Conservation (phyloP, 2,888 invertebrate species). For the Campaea margaritaria region DNA sequence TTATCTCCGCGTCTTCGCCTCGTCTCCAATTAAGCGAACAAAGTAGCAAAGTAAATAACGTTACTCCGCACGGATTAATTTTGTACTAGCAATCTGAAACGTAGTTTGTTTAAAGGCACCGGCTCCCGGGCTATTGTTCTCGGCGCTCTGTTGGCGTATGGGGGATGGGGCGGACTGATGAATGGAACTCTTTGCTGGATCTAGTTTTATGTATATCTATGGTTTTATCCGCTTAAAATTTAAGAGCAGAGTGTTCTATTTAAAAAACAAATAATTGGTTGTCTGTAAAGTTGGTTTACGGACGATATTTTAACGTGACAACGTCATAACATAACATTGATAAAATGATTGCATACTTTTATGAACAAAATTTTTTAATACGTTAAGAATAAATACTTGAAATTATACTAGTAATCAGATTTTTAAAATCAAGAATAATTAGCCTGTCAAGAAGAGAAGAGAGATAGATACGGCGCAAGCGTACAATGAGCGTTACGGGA, state of each 20-base stretch:
- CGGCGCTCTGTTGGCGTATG: constrained; percentile 31
- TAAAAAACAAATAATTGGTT: too few species aligned
- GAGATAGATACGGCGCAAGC: too few species aligned
- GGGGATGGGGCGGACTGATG: constrained; percentile 20
- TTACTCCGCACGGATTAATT: constrained; percentile 73
- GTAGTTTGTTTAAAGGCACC: constrained; percentile 74
- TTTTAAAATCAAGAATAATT: too few species aligned
- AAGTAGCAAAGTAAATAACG: constrained; percentile 82
- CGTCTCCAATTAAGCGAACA: constrained; percentile 83
- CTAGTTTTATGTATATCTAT: constrained; percentile 15
- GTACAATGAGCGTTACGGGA: too few species aligned
- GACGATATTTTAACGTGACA: too few species aligned
- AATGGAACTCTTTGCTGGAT: constrained; percentile 14
- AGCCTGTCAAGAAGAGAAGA: too few species aligned
- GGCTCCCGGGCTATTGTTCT: constrained; percentile 41
- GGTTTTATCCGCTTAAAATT: constrained; percentile 18
- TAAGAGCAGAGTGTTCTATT: constrained; percentile 1
- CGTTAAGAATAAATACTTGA: too few species aligned
- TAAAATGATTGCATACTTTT: too few species aligned
- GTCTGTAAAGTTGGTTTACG: too few species aligned
- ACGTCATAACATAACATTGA: too few species aligned
- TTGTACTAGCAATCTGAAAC: constrained; percentile 63
- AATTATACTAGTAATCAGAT: too few species aligned
- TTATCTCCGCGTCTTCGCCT: constrained; percentile 78
- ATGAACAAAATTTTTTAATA: too few species aligned